Conservation (phyloP, 2,888 invertebrate genomes). For the Sinohyriopsis cumingii region DNA sequence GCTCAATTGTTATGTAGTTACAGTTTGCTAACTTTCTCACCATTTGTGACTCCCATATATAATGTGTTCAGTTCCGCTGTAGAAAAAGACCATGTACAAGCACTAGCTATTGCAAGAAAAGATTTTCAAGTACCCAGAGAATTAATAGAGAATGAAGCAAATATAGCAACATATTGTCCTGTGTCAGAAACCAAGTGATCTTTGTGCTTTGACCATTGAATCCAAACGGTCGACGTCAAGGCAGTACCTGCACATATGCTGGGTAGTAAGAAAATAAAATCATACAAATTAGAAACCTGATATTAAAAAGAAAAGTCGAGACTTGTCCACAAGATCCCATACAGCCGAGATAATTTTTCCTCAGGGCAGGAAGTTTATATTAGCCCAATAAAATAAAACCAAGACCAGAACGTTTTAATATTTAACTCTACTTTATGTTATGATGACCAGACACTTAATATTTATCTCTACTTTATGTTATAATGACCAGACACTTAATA, state of each 20-base stretch:
- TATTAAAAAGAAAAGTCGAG: not conserved
- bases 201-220: constrained; percentile 14
- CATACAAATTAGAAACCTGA: constrained; percentile 2
- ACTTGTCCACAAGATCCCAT: not conserved
- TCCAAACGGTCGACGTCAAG: constrained; percentile 11
- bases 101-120: constrained; percentile 5
- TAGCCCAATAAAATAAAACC: too few relatives aligned
- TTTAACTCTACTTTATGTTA: too few relatives aligned
- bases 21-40: constrained; percentile 12
- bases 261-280: not conserved
- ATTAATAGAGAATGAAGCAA: not conserved
- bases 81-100: constrained; percentile 12
- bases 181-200: constrained; percentile 8
- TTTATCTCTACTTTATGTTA: too few relatives aligned
- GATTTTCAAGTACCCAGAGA: not conserved
- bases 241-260: not conserved
- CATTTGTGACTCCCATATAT: constrained; percentile 15
- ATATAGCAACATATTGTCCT: not conserved
- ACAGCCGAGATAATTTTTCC: too few relatives aligned
- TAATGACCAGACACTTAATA: too few relatives aligned
- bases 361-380: too few relatives aligned
- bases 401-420: too few relatives aligned
- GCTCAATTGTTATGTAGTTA: constrained; percentile 13
- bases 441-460: too few relatives aligned
- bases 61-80: constrained; percentile 14